Conservation (phyloP, 2,888 invertebrate genomes). For the Gortyna flavago region DNA sequence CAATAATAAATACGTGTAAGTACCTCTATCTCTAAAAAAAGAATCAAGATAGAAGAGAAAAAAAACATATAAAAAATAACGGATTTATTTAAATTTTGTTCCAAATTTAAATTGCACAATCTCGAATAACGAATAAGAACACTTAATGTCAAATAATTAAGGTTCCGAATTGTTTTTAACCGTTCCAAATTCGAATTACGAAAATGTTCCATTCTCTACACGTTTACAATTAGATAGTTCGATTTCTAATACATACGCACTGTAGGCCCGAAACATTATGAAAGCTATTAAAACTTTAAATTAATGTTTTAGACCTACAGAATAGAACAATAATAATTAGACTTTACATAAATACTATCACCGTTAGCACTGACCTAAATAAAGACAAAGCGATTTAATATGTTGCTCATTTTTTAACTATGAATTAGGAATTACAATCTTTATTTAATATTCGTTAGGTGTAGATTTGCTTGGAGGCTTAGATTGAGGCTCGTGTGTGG, state of each 20-base stretch:
- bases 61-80: background rate
- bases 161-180: conserved; percentile 40
- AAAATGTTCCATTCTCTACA: conserved; percentile 42
- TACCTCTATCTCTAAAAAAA: conserved; percentile 11
- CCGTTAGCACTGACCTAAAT: conserved; percentile 63
- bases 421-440: conserved; percentile 54
- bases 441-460: conserved; percentile 50
- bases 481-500: conserved; percentile 17
- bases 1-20: conserved; percentile 18
- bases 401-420: conserved; percentile 39
- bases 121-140: conserved; percentile 24
- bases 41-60: background rate
- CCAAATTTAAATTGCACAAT: background rate
- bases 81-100: background rate
- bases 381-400: conserved; percentile 61
- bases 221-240: conserved; percentile 48
- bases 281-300: conserved; percentile 59
- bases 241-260: conserved; percentile 50
- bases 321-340: conserved; percentile 60
- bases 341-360: conserved; percentile 53
- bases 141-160: conserved; percentile 9
- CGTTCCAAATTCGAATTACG: conserved; percentile 55
- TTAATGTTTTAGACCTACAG: conserved; percentile 49
- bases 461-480: conserved; percentile 30
- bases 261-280: conserved; percentile 51